These are phyloP conservation scores for Meteorus cinctellus DNA, from an alignment of 2,888 invertebrate species.

Conservation along the genomic window DNA sequence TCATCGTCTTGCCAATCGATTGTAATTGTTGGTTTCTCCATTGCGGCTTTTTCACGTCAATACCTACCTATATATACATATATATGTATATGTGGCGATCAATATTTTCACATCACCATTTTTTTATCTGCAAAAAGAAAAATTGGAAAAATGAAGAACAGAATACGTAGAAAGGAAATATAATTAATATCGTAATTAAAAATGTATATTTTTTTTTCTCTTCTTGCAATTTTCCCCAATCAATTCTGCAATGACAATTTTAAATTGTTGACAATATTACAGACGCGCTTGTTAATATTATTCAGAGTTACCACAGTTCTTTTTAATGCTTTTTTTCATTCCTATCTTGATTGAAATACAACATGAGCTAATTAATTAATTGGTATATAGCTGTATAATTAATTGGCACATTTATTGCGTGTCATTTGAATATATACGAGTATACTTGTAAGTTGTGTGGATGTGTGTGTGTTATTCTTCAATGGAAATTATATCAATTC, in stretches of 20 bases:
- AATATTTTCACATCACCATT: slow-evolving; percentile 1
- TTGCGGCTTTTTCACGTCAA: slow-evolving; percentile 19
- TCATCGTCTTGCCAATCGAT: slow-evolving; percentile 28
- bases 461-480: neutral
- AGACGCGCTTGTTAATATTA: neutral
- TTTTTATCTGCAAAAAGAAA: neutral
- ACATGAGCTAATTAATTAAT: slow-evolving; percentile 4
- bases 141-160: neutral
- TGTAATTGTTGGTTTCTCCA: slow-evolving; percentile 26
- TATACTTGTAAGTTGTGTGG: too few species aligned
- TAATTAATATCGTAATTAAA: neutral
- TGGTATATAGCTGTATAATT: neutral
- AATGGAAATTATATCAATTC: slow-evolving; percentile 20
- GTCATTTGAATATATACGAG: neutral
- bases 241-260: too few species aligned
- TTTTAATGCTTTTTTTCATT: neutral
- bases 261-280: too few species aligned
- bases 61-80: neutral
- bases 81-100: neutral
- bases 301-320: neutral
- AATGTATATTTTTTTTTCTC: neutral
- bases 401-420: neutral
- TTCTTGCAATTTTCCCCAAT: neutral
- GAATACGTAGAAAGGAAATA: neutral
- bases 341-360: neutral